phyloP scores from a whole-genome alignment of 2,888 invertebrate genomes.

The Parnassius mnemosyne region DNA sequence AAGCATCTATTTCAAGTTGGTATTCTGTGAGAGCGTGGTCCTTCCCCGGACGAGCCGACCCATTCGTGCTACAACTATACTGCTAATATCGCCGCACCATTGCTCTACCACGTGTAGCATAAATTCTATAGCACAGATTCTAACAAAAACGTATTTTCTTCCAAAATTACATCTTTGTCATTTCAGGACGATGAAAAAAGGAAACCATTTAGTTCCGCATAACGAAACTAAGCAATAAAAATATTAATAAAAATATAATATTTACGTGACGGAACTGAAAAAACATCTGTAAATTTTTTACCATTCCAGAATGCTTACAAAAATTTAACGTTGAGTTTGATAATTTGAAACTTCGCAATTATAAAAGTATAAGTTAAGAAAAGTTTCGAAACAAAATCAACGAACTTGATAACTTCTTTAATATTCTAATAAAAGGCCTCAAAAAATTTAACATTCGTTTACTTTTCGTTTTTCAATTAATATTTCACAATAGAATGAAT shows the following conservation, averaged over 20 bases:
- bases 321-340: constrained; percentile 12
- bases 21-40: no score
- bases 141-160: no score
- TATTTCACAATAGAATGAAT: no score
- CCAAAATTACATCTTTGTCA: not conserved
- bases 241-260: constrained; percentile 16
- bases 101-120: no score
- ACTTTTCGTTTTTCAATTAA: no score
- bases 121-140: no score
- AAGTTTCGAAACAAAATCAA: constrained; percentile 20
- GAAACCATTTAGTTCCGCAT: not conserved
- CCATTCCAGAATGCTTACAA: constrained; percentile 1
- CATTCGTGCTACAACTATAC: no score
- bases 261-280: constrained; percentile 13
- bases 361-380: constrained; percentile 8
- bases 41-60: no score
- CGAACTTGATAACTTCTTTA: constrained; percentile 8
- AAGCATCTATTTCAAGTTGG: no score
- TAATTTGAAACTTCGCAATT: constrained; percentile 23
- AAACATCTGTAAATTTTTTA: constrained; percentile 14
- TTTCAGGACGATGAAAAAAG: not conserved
- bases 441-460: no score
- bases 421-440: constrained; percentile 16
- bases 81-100: no score
- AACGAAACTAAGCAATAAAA: constrained; percentile 10